phyloP scores from a whole-genome alignment of 2,797 vertebrate species.

The Myioborus miniatus region DNA sequence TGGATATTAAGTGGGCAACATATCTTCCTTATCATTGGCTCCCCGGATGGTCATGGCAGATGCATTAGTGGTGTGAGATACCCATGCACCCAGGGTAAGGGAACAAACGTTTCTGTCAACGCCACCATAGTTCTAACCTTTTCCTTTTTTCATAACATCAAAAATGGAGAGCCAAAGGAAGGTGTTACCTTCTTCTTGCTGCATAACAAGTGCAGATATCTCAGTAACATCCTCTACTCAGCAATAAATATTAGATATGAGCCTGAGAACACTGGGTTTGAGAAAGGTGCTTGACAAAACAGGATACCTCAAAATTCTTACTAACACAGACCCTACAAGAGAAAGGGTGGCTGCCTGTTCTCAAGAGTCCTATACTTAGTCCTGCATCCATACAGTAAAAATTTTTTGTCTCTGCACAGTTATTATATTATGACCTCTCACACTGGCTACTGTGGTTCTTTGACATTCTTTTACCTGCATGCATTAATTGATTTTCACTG shows the following conservation, averaged over 20 bases:
- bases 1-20: neutral
- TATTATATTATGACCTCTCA: too few relatives aligned
- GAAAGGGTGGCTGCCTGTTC: neutral
- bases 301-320: neutral
- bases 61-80: neutral
- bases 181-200: neutral
- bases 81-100: neutral
- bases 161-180: neutral
- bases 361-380: neutral
- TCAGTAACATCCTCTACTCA: neutral
- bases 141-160: neutral
- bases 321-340: neutral
- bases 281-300: neutral
- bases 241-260: neutral
- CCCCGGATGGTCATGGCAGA: accelerated
- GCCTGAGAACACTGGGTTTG: neutral
- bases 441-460: neutral
- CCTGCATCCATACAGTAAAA: accelerated
- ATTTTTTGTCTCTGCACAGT: neutral
- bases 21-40: neutral
- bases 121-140: neutral
- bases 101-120: neutral
- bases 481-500: neutral
- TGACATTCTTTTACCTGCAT: neutral
- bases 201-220: neutral